phyloP scores from a whole-genome alignment of 2,888 invertebrate genomes.

The Aleiodes testaceus region DNA sequence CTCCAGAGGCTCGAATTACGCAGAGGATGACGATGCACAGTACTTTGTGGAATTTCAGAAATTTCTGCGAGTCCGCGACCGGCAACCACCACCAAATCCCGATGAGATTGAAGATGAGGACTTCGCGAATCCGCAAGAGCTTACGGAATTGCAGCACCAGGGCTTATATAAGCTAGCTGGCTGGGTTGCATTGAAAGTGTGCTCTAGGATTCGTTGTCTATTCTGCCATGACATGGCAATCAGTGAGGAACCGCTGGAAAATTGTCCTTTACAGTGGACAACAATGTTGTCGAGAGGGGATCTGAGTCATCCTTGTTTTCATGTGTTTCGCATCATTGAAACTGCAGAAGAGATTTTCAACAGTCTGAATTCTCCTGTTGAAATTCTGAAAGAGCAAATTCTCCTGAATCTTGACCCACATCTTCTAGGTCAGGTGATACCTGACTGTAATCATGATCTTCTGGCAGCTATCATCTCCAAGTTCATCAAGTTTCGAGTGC shows the following conservation, averaged over 20 bases:
- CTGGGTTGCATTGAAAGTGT: conserved; percentile 9
- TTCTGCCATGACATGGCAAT: too few relatives aligned
- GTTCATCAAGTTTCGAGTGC: conserved; percentile 10
- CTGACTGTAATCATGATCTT: neutral
- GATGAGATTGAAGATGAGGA: neutral
- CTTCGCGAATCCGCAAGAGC: neutral
- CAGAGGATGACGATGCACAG: conserved; percentile 8
- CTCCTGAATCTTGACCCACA: too few relatives aligned
- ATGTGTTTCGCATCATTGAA: too few relatives aligned
- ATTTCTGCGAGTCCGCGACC: neutral
- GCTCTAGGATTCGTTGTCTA: too few relatives aligned
- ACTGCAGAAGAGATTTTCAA: too few relatives aligned
- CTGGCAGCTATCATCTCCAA: neutral
- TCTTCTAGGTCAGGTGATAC: too few relatives aligned
- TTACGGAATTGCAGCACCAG: neutral
- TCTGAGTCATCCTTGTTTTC: too few relatives aligned
- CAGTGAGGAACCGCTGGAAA: too few relatives aligned
- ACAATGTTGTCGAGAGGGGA: too few relatives aligned
- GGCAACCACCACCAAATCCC: neutral
- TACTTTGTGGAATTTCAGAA: conserved; percentile 17
- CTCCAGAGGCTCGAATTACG: conserved; percentile 6
- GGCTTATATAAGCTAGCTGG: conserved; percentile 19
- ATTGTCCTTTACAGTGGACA: too few relatives aligned
- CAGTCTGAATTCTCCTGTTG: too few relatives aligned
- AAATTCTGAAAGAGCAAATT: too few relatives aligned